Percentiles rank a stretch among this genome's conserved stretches.
These are phyloP conservation scores for Pachydiplax longipennis DNA, from an alignment of 2,888 invertebrate species.

Conservation along the genomic window DNA sequence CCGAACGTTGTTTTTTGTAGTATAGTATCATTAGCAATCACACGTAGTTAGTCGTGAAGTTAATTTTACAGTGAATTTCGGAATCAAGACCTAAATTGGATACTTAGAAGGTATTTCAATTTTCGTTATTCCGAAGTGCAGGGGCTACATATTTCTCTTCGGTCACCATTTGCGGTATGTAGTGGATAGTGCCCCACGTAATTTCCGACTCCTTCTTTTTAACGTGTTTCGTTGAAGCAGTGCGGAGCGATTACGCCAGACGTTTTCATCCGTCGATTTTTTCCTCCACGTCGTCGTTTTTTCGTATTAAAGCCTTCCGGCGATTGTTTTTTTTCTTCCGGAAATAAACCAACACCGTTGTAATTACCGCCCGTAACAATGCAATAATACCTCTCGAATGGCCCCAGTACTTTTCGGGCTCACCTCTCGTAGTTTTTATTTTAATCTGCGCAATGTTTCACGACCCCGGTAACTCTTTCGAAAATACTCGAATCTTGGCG, in stretches of 20 bases:
- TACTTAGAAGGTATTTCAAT: too few relatives aligned
- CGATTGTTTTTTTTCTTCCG: background rate
- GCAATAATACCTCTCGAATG: background rate
- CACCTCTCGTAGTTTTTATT: background rate
- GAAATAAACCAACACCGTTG: background rate
- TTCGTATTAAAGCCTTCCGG: background rate
- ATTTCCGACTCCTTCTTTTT: background rate
- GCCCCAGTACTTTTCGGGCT: background rate
- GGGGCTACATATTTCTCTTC: too few relatives aligned
- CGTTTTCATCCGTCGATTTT: background rate
- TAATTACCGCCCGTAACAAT: slow-evolving; percentile 23
- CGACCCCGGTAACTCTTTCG: background rate
- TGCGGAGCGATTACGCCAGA: background rate
- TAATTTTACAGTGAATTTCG: too few relatives aligned
- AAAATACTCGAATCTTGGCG: background rate
- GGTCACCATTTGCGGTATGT: background rate
- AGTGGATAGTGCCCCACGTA: background rate
- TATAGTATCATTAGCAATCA: too few relatives aligned
- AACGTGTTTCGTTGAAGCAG: background rate
- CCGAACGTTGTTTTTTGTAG: too few relatives aligned
- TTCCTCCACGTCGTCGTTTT: background rate
- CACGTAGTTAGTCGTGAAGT: too few relatives aligned
- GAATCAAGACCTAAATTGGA: too few relatives aligned
- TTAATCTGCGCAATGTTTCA: background rate
- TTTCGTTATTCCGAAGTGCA: too few relatives aligned